Base-by-base conservation (phyloP, 2,888 invertebrate genomes). In the Dynastes grantii region DNA sequence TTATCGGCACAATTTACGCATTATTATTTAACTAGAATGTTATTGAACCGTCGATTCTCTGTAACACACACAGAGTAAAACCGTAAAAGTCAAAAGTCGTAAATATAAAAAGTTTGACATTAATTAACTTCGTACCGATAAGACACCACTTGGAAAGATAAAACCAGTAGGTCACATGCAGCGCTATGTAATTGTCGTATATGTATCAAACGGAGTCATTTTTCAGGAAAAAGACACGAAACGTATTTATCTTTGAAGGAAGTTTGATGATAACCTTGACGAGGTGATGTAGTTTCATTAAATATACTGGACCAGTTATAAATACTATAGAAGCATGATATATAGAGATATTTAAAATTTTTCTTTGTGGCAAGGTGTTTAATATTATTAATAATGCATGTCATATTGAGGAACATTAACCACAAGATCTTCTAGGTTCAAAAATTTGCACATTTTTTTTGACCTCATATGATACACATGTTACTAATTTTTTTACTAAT, bases 51-150 rank as follows among this genome's bases (percentile, higher is more conserved):
- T 40, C 40, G 45, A 51, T 68, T 68, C 68, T 51, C 53, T 51
- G n/a, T 68, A 63, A 32, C 32, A 32, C 32, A 63, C 22, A 22
- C 55, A 58, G 55, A 22, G 63, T 29, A 61, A 75, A 75, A 61
- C 73, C 61, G 61, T 75, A 75, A 75, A 75, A 61, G 73, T 75
- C 73, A 49, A 75, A 75, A 61, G 73, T 75, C 73, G 73, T 61
- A 45, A 75, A 61, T 75, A 75, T 75, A 75, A 71, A 73, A 61
- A 75, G 73, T 75, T 75, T 27, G 73, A 75, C 73, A 75, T 75
- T 75, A 75, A 75, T 75, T 75, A 75, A 61, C 73, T 61, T 22
- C 49, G 27, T 29, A 16, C 13, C 27, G 73, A 75, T 75, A 75
- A 75, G 73, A 40, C 73, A 27, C 22, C 73, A 75, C 45, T 75